Conservation (phyloP, 1,140 invertebrate species). For the Polyergus mexicanus region DNA sequence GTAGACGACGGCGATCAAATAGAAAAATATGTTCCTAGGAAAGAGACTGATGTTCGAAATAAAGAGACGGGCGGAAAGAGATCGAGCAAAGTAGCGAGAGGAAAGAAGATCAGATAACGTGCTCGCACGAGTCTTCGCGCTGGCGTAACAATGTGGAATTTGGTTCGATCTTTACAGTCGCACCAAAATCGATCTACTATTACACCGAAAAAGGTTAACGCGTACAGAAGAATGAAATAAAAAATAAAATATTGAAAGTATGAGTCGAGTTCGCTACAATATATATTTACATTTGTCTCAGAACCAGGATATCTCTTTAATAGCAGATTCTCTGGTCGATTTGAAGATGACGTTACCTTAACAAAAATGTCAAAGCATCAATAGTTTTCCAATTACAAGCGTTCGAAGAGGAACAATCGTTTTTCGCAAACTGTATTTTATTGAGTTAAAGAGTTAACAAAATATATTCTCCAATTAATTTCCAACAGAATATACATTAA, state of each 20-base stretch:
- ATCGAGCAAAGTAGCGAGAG: background rate
- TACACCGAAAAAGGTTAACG: background rate
- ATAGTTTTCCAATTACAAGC: too few relatives aligned
- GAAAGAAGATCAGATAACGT: slow-evolving; percentile 42
- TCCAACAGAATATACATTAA: too few relatives aligned
- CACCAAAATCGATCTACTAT: background rate
- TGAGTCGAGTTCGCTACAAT: background rate
- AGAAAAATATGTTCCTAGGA: slow-evolving; percentile 55
- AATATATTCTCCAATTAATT: too few relatives aligned
- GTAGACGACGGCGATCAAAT: slow-evolving; percentile 42
- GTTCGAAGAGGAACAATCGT: too few relatives aligned
- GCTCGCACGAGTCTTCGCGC: background rate
- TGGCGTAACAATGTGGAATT: slow-evolving; percentile 37
- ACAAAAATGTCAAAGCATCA: too few relatives aligned
- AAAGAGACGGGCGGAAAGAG: slow-evolving; percentile 9
- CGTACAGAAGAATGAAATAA: background rate
- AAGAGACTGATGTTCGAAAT: slow-evolving; percentile 38
- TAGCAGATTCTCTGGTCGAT: too few relatives aligned
- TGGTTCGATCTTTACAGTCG: background rate
- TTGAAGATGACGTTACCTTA: too few relatives aligned
- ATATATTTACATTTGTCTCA: background rate
- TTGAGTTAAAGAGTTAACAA: too few relatives aligned
- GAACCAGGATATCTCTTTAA: background rate
- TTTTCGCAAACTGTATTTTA: too few relatives aligned
- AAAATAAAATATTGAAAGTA: background rate